Evolutionary conservation across 2,113 vertebrate genomes (phyloP), one percentile per base, ranked within the genome.

Genomic region (Ailurus styani): DNA sequence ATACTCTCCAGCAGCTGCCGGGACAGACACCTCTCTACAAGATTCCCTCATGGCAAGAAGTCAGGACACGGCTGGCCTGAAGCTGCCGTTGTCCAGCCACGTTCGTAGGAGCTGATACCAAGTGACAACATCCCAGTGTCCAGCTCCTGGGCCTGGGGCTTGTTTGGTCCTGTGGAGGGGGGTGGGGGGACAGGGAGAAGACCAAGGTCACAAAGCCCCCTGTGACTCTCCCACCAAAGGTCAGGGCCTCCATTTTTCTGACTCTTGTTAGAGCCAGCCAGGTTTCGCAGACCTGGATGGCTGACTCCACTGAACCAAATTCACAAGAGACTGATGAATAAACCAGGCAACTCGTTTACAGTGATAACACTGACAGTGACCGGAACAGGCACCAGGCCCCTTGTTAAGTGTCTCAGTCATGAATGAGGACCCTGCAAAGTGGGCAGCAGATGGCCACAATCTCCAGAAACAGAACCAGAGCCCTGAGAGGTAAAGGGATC

Each of bases 301-400:
- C 70, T 77, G 47, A 86, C 83, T 87, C n/a, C 12, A 40, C 20
- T 54, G 70, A 29, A 34, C 45, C 45, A 78, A 66, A 93, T 13
- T 34, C 57, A 77, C 10, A 12, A 77, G 81, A 77, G 21, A 34
- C 45, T n/a, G 57, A 77, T 20, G 6, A 54, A 54, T 85, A n/a
- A 86, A 52, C 70, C 82, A 77, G 57, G 52, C 45, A 27, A 31
- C 42, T 42, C 27, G 20, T 25, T 86, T 11, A 86, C 2, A 3
- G 31, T 15, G 17, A 12, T 42, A 6, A 64, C 45, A 23, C 42
- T 3, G 20, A 64, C 68, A 40, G 9, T 40, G 34, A 34, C 15
- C 23, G 0, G 25, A 42, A 66, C 45, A 40, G 27, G 34, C 0
- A 3, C 70, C 3, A 21, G 45, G 70, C 1, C 13, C 45, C 64